Conservation (phyloP, 2,113 vertebrate species). For the Sylvietta virens region DNA sequence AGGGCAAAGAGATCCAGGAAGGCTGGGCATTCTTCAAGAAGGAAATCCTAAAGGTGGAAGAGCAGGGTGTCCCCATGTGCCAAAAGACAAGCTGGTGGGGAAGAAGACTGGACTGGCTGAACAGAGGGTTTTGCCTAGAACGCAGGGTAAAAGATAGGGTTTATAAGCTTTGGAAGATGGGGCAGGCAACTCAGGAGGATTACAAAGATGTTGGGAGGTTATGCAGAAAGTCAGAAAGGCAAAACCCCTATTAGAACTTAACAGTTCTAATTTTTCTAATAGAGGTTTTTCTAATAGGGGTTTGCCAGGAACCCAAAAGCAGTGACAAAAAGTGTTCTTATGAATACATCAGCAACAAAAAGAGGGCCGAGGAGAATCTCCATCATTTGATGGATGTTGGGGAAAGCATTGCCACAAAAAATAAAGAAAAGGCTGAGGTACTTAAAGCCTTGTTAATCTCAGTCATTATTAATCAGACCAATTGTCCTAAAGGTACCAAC, state of each 20-base stretch:
- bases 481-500: neutral
- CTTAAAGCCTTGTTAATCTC: neutral
- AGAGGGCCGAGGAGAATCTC: neutral
- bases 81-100: neutral
- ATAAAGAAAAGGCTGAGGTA: neutral
- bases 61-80: neutral
- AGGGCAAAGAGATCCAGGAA: neutral
- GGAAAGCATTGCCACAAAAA: neutral
- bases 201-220: neutral
- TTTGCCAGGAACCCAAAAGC: too few relatives aligned
- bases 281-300: too few relatives aligned
- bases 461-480: neutral
- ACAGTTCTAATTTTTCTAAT: too few relatives aligned
- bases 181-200: neutral
- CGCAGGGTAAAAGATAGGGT: neutral
- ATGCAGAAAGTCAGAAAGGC: neutral
- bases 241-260: neutral
- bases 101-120: neutral
- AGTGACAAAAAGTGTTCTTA: neutral
- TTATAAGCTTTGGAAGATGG: neutral
- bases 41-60: neutral
- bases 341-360: neutral
- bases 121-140: neutral
- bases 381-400: neutral
- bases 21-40: neutral